These are phyloP conservation scores for Octomys mimax DNA, from an alignment of 2,797 vertebrate genomes.

Conservation along the genomic window DNA sequence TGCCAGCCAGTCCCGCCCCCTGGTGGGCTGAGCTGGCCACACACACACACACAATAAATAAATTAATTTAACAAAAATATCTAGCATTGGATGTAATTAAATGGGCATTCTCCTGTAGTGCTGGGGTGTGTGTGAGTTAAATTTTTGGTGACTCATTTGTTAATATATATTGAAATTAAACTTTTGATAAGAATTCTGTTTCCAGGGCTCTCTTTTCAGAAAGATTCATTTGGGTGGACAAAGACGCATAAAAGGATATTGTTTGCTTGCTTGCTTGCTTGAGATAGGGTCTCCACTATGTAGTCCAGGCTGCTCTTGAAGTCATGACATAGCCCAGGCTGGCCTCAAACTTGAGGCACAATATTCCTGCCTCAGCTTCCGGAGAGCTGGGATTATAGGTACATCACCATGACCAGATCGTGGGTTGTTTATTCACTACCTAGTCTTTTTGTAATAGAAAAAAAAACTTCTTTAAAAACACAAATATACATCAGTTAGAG, in stretches of 20 bases:
- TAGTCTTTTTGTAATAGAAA: slow-evolving; percentile 1
- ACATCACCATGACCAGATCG: not conserved
- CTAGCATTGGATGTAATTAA: not conserved
- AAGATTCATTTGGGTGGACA: not conserved
- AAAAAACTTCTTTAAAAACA: not conserved
- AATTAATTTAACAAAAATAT: not conserved
- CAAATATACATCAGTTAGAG: not conserved
- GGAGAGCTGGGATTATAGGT: not conserved
- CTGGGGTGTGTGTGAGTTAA: not conserved
- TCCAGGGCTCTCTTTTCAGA: slow-evolving; percentile 11
- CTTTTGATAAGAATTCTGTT: not conserved
- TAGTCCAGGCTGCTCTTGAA: not conserved
- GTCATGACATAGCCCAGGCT: not conserved
- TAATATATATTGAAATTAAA: not conserved
- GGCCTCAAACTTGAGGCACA: not conserved
- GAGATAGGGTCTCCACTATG: not conserved
- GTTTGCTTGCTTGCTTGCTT: not conserved
- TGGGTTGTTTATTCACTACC: not conserved
- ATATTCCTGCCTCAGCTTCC: not conserved
- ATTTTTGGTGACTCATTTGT: not conserved
- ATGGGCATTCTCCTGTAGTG: rapidly evolving
- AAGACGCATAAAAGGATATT: not conserved
- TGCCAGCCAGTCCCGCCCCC: too few relatives aligned
- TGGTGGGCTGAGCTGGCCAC: too few relatives aligned
- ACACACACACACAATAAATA: too few relatives aligned